Percentiles rank a stretch among this genome's conserved stretches.
phyloP scores from a whole-genome alignment of 1,140 invertebrate genomes.

The Cotesia glomerata region DNA sequence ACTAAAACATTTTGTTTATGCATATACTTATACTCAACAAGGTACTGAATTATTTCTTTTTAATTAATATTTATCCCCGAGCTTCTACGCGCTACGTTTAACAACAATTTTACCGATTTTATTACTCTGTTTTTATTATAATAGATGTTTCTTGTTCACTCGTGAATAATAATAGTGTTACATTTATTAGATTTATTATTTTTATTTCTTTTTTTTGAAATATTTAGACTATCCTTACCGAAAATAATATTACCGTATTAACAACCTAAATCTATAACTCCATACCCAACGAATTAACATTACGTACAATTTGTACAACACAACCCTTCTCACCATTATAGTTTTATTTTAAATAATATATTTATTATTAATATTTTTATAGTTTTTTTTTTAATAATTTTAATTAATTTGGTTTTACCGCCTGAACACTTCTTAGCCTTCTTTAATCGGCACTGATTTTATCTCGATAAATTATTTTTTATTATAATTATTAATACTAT shows the following conservation, averaged over 20 bases:
- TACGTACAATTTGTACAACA: slow-evolving; percentile 52
- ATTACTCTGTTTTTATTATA: slow-evolving; percentile 15
- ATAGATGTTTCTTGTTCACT: slow-evolving; percentile 36
- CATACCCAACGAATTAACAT: slow-evolving; percentile 55
- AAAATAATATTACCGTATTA: slow-evolving; percentile 57
- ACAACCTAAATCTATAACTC: slow-evolving; percentile 52
- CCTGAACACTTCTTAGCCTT: not conserved
- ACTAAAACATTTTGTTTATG: slow-evolving; percentile 23
- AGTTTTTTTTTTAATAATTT: not conserved
- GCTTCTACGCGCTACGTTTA: slow-evolving; percentile 53
- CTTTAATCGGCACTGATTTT: not conserved
- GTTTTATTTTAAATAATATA: slow-evolving; percentile 10
- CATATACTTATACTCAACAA: slow-evolving; percentile 58
- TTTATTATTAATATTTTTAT: not conserved
- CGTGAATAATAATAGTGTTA: not conserved
- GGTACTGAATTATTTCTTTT: slow-evolving; percentile 54
- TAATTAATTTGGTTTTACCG: slow-evolving; percentile 4
- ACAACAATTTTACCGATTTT: slow-evolving; percentile 46
- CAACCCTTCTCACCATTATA: slow-evolving; percentile 34
- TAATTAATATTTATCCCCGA: slow-evolving; percentile 44
- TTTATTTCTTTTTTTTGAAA: slow-evolving; percentile 15
- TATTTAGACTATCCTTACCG: slow-evolving; percentile 49
- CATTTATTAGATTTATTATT: not conserved
- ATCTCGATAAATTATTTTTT: not conserved
- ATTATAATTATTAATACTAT: not conserved